Evolutionary conservation across 2,888 invertebrate genomes (phyloP), one percentile per base, ranked within the genome.

Genomic region (Trypoxylon attenuatum): DNA sequence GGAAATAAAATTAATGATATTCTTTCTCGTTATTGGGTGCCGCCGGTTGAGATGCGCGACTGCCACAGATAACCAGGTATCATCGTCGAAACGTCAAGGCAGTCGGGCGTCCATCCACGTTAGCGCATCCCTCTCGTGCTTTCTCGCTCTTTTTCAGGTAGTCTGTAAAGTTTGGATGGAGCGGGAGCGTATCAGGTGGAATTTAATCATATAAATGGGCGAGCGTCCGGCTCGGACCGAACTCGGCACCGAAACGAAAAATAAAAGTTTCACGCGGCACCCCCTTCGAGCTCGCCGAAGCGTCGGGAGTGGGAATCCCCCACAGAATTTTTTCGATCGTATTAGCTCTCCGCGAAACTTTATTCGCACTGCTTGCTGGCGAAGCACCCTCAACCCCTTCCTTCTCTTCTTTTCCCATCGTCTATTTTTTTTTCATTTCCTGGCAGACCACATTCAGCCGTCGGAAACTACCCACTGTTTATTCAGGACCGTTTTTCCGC

Each of bases 181-280:
- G 56, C 64, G 60, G 58, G 54, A 51, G 67, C 59, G 74, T 79
- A 78, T 79, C 76, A 76, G 77, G 73, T 77, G 63, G 74, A 79
- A 79, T 81, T 80, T 79, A 80, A 81, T 81, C 81, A 79, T 79
- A 78, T 73, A 81, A 82, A 81, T 81, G 81, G 81, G 79, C 69
- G 72, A 56, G 58, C 76, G 76, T 72, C 70, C 75, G 45, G 51
- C 43, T 39, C 42, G 69, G 55, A 47, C 46, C 66, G 57, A 69
- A 56, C 59, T 69, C 65, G 42, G 53, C 43, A 22, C 57, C n/a
- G 52, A 65, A 62, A 55, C 49, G 57, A 73, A 73, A 73, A 77
- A 74, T 71, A 77, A 75, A 77, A 79, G 69, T 73, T 77, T 65
- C 65, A 62, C 70, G 61, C 61, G 57, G 63, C 66, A 73, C 55